Percentiles rank a stretch among this genome's conserved stretches.
Evolutionary conservation across 2,888 invertebrate species (phyloP).

Genomic region (Ariolimax columbianus): DNA sequence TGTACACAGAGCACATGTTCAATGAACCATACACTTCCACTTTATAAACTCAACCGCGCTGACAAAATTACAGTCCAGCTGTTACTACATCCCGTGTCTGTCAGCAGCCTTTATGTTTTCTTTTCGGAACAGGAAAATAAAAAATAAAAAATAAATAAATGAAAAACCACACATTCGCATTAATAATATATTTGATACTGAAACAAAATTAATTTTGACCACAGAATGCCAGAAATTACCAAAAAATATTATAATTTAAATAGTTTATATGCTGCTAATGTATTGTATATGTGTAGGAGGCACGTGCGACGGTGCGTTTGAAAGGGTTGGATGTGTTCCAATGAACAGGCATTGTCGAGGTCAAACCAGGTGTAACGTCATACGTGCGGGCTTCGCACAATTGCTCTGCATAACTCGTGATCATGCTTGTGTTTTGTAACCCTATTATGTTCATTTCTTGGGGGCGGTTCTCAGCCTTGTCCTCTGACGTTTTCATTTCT

Average conservation of each 20-base stretch:
- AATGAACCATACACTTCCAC: background rate
- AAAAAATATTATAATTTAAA: background rate
- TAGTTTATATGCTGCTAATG: background rate
- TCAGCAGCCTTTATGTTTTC: background rate
- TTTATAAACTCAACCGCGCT: background rate
- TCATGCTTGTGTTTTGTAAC: background rate
- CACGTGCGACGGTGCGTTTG: background rate
- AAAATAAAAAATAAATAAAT: background rate
- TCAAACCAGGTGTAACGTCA: background rate
- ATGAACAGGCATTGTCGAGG: background rate
- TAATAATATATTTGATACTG: background rate
- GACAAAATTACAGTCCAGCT: background rate
- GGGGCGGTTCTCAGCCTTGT: too few species aligned
- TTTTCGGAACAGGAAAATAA: background rate
- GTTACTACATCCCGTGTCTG: background rate
- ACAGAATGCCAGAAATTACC: background rate
- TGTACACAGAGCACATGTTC: background rate
- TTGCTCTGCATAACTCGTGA: background rate
- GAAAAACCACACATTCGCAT: background rate
- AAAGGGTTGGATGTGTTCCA: constrained; percentile 1
- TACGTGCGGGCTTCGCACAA: background rate
- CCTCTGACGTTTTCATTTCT: background rate
- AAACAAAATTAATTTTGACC: background rate
- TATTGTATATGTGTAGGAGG: background rate
- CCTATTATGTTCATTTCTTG: background rate